A percentile compares a stretch with the other conserved stretches of the same genome.
Evolutionary conservation across 2,797 vertebrate species (phyloP).

Genomic region (Miichthys miiuy): DNA sequence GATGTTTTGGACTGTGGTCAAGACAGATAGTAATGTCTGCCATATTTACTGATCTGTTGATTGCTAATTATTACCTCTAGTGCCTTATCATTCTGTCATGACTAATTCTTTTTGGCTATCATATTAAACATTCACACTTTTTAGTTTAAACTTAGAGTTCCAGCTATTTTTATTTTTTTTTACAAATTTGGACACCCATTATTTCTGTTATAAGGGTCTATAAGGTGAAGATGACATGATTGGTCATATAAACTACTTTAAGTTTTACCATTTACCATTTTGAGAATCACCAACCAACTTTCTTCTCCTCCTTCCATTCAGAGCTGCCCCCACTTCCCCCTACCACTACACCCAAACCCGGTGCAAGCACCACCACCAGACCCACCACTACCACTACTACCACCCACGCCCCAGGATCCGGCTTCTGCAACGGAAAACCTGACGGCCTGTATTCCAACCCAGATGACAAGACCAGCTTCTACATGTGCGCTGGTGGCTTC

Average conservation of each 20-base stretch:
- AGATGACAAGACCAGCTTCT: slow-evolving; percentile 52
- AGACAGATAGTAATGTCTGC: background rate
- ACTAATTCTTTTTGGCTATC: background rate
- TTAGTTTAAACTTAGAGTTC: too few species aligned
- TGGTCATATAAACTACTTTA: too few species aligned
- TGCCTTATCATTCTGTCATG: background rate
- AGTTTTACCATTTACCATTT: too few species aligned
- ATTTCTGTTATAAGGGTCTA: too few species aligned
- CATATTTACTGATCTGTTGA: background rate
- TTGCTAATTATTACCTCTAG: background rate
- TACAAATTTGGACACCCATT: too few species aligned
- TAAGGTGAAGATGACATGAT: too few species aligned
- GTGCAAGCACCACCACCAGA: slow-evolving; percentile 10
- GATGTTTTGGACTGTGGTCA: background rate
- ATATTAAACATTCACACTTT: background rate
- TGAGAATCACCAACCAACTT: too few species aligned
- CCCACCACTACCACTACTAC: slow-evolving; percentile 54
- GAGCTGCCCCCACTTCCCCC: slow-evolving; percentile 49
- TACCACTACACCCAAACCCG: slow-evolving; percentile 53
- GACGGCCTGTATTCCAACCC: slow-evolving; percentile 68
- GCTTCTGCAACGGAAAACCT: slow-evolving; percentile 71
- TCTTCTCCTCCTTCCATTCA: slow-evolving; percentile 6
- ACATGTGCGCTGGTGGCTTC: slow-evolving; percentile 56
- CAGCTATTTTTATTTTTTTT: too few species aligned
- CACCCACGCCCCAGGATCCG: slow-evolving; percentile 58